These are phyloP conservation scores for Macrotus californicus DNA, from an alignment of 2,113 vertebrate species.

Conservation along the genomic window DNA sequence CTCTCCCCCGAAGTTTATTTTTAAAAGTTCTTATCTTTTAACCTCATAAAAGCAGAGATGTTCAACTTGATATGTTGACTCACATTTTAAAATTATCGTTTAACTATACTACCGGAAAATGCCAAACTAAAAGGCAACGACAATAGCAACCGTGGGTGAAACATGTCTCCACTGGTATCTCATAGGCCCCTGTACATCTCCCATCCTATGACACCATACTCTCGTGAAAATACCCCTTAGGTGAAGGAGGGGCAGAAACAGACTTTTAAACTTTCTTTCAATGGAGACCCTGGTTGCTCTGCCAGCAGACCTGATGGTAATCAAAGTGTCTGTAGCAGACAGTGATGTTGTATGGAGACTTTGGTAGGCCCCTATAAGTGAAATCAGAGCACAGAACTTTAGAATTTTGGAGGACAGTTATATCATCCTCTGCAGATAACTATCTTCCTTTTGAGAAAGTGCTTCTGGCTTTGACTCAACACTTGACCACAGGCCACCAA, in stretches of 20 bases:
- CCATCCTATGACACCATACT: neutral
- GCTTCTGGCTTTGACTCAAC: conserved; percentile 22
- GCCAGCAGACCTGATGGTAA: neutral
- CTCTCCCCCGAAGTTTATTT: neutral
- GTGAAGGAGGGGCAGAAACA: neutral
- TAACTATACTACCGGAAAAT: neutral
- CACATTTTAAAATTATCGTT: neutral
- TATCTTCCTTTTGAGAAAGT: conserved; percentile 32
- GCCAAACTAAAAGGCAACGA: neutral
- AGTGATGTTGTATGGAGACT: neutral
- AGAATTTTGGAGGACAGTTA: neutral
- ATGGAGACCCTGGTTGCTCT: neutral
- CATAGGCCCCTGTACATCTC: neutral
- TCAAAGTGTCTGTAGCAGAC: neutral
- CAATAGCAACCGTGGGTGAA: neutral
- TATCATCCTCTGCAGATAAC: neutral
- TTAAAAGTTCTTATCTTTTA: conserved; percentile 23
- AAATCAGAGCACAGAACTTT: neutral
- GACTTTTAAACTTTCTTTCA: neutral
- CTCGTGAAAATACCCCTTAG: neutral
- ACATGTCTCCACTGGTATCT: neutral
- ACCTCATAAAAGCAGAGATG: neutral
- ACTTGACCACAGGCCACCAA: conserved; percentile 17
- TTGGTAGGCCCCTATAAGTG: neutral
- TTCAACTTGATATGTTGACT: neutral